Evolutionary conservation across 2,888 invertebrate species (phyloP), one percentile per base, ranked within the genome.

Genomic region (Idaea straminata): DNA sequence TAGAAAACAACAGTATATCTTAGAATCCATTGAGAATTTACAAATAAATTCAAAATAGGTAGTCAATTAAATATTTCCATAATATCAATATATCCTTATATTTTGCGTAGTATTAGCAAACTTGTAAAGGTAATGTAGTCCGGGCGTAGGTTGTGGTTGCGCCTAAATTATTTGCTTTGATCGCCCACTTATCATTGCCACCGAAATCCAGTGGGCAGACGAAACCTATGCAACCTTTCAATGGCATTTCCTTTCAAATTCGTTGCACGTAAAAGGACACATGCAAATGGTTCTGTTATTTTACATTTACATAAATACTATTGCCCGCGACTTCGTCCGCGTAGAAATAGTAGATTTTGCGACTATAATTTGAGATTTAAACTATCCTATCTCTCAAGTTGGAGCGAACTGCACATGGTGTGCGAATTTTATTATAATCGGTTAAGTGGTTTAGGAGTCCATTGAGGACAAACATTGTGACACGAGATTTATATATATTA

Each of bases 161-260:
- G 47, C 10, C 47, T 47, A 83, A 85, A 83, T 84, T 83, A 84
- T 84, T 83, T 74, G 83, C 81, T 74, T 76, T 66, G 62, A 64
- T 77, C 88, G 84, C 87, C 87, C 85, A 86, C 87, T n/a, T 62
- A 72, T 67, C 73, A 72, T 74, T 72, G 78, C 71, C 77, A 66
- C 74, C 66, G 68, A 66, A 64, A 64, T 64, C 36, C 35, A 66
- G 80, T 79, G 84, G 84, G 87, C 75, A 75, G 84, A 79, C 67
- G 76, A 78, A 79, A 81, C 79, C 77, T 76, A 77, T 77, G 47
- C 47, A 80, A 82, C 81, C 81, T 82, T 81, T 77, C 72, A 76
- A 77, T 79, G 66, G 66, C 65, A 64, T 67, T 71, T 65, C 68
- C 68, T 70, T 69, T 68, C 73, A 70, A 73, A 70, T 67, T 72